Evolutionary conservation across 2,888 invertebrate species (phyloP).

Genomic region (Sarcophaga variegata): DNA sequence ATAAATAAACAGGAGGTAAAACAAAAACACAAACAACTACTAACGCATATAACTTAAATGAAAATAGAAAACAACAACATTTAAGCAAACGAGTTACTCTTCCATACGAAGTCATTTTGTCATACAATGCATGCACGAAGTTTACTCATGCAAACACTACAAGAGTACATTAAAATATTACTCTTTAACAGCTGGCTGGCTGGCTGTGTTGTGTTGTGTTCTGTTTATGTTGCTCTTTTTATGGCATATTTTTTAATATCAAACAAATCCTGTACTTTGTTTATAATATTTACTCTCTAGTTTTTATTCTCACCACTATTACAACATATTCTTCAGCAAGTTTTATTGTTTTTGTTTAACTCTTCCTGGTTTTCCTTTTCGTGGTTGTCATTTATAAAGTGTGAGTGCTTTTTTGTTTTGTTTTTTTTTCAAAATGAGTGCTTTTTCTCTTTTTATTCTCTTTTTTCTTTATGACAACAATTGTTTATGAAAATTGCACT

Average conservation of each 20-base stretch:
- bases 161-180: too few relatives aligned
- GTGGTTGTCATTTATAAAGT: not conserved
- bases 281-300: too few relatives aligned
- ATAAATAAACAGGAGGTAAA: too few relatives aligned
- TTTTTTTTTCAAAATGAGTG: not conserved
- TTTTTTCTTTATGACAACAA: conserved; percentile 23
- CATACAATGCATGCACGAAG: too few relatives aligned
- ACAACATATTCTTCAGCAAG: too few relatives aligned
- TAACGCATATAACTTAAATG: conserved; percentile 15
- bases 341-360: too few relatives aligned
- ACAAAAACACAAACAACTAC: conserved; percentile 19
- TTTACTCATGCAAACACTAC: too few relatives aligned
- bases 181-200: conserved; percentile 40
- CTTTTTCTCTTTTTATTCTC: conserved; percentile 29
- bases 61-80: conserved; percentile 13
- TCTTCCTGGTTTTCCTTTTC: too few relatives aligned
- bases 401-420: conserved; percentile 45
- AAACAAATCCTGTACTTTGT: too few relatives aligned
- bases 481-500: not conserved
- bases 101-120: not conserved
- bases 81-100: conserved; percentile 56
- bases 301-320: too few relatives aligned
- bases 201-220: conserved; percentile 3
- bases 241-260: not conserved
- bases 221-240: conserved; percentile 21